Evolutionary conservation across 2,888 invertebrate species (phyloP).

Genomic region (Fabriciana adippe): DNA sequence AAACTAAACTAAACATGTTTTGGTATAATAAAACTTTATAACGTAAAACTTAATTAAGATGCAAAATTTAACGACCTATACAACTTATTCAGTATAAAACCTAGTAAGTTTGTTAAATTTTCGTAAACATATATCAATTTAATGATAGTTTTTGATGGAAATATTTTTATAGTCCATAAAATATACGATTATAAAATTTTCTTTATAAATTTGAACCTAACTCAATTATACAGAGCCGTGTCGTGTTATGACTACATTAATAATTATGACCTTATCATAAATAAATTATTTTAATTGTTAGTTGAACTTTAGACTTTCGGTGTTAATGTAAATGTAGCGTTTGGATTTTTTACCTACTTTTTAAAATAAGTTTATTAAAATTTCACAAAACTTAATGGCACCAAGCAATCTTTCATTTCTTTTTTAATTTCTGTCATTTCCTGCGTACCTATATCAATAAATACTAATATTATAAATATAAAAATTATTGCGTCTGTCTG

Average conservation of each 20-base stretch:
- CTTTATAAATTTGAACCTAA: constrained; percentile 26
- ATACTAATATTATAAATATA: too few species aligned
- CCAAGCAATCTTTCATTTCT: not conserved
- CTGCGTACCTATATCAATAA: too few species aligned
- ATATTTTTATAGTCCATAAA: constrained; percentile 29
- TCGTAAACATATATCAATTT: constrained; percentile 7
- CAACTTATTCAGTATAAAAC: not conserved
- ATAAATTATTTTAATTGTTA: constrained; percentile 39
- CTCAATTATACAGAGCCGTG: constrained; percentile 26
- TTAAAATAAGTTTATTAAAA: not conserved
- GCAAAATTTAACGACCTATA: not conserved
- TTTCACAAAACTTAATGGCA: too few species aligned
- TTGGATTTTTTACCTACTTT: not conserved
- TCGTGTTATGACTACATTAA: constrained; percentile 38
- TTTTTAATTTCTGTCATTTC: too few species aligned
- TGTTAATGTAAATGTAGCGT: constrained; percentile 12
- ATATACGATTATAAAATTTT: constrained; percentile 22
- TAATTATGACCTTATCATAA: constrained; percentile 31
- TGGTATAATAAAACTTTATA: not conserved
- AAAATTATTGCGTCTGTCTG: too few species aligned
- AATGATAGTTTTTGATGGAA: constrained; percentile 16
- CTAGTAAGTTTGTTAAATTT: not conserved
- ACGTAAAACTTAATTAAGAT: not conserved
- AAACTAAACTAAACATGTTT: too few species aligned
- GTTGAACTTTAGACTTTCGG: constrained; percentile 27